Evolutionary conservation across 2,888 invertebrate genomes (phyloP).

Genomic region (Thymelicus acteon): DNA sequence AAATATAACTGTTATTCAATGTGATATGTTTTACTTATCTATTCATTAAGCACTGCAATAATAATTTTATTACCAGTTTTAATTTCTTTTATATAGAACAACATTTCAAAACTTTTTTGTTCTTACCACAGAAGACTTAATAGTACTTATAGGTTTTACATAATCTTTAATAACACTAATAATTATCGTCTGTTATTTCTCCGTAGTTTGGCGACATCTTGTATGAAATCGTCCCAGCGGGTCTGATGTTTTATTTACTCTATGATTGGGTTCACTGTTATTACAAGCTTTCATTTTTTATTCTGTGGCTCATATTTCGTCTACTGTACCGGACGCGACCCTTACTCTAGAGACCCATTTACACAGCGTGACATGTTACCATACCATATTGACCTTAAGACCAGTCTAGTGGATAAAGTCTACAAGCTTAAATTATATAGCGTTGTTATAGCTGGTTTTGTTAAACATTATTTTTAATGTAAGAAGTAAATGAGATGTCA

Average conservation of each 20-base stretch:
- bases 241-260: conserved; percentile 52
- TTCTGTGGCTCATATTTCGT: conserved; percentile 61
- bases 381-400: conserved; percentile 15
- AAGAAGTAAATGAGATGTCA: conserved; percentile 18
- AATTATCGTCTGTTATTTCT: neutral
- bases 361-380: conserved; percentile 21
- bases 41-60: too few species aligned
- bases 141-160: too few species aligned
- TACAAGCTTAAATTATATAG: too few species aligned
- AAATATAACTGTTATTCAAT: too few species aligned
- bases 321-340: conserved; percentile 64
- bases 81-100: too few species aligned
- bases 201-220: conserved; percentile 14
- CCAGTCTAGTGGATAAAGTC: neutral
- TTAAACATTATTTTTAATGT: neutral
- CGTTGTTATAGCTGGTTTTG: neutral
- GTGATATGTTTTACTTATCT: too few species aligned
- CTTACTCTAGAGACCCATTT: conserved; percentile 59
- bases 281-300: conserved; percentile 42
- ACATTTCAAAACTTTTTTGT: too few species aligned
- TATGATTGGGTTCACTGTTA: conserved; percentile 51
- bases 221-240: conserved; percentile 24
- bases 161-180: too few species aligned
- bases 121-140: too few species aligned
- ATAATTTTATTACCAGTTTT: too few species aligned